Evolutionary conservation across 1,140 invertebrate species (phyloP), one percentile per base, ranked within the genome.

Genomic region (Saccostrea glomerata): DNA sequence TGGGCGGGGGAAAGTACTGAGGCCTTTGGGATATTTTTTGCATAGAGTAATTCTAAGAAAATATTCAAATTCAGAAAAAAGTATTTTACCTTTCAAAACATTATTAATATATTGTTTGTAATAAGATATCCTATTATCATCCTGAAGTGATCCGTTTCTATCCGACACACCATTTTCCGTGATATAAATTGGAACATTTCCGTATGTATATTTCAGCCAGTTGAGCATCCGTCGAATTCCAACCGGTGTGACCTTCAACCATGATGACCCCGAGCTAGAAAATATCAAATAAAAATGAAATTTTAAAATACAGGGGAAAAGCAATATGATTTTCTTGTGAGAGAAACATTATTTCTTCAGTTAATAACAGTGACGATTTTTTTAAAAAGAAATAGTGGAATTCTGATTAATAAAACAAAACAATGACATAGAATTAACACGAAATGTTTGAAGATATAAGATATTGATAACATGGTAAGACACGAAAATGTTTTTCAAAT

Each of bases 111-210:
- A 97, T 20, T 95, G 93, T 63, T 89, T 92, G 82, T 95, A 96
- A 91, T 96, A 97, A n/a, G 94, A 84, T 13, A 96, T 94, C 84
- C 96, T 94, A 70, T 95, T 92, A 5, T 95, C 89, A 91, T 97
- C 96, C 17, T 95, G 90, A 13, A 96, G 86, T 47, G 95, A 95
- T 3, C 94, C 95, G 82, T 92, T 91, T n/a, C 88, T 86, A 94
- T 95, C 95, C 85, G 94, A 95, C 93, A 93, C 96, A 63, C 97
- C 97, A 92, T 97, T 97, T 95, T 97, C 97, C 0, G 96, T 96
- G 3, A 97, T 95, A 11, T 97, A 94, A 0, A 97, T 94, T 12
- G 93, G 89, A 0, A 96, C 96, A 93, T 97, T 96, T 85, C 95
- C 93, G 90, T 97, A 97, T 13, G 95, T 94, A 0, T 94, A 91